Conservation (phyloP, 2,888 invertebrate genomes). For the Pyrrhosoma nymphula region DNA sequence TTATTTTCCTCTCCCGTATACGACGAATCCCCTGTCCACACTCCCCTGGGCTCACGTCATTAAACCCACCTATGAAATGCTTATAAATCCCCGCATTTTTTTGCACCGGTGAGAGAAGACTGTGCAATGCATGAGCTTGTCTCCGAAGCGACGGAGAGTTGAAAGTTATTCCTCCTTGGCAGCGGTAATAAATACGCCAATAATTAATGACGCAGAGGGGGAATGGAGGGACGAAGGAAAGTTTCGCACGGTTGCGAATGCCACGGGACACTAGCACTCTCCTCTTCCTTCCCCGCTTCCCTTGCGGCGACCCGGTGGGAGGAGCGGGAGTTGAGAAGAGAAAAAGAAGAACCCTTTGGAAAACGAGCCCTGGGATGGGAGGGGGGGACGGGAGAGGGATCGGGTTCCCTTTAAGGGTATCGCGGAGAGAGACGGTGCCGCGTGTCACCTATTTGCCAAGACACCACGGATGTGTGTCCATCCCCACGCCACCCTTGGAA, state of each 20-base stretch:
- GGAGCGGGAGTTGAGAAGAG: neutral
- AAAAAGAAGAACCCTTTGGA: neutral
- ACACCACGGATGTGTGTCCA: neutral
- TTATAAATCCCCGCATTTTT: neutral
- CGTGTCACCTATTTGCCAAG: neutral
- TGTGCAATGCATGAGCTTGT: neutral
- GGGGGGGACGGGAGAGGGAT: neutral
- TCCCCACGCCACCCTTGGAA: neutral
- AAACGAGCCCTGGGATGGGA: neutral
- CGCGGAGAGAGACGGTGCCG: neutral
- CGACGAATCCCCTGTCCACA: neutral
- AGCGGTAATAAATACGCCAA: slow-evolving; percentile 1
- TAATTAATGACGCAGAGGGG: slow-evolving; percentile 48
- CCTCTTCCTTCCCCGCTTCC: too few relatives aligned
- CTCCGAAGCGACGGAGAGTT: neutral
- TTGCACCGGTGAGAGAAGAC: neutral
- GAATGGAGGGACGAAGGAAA: neutral
- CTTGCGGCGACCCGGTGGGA: neutral
- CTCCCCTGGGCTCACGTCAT: neutral
- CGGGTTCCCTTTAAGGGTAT: neutral
- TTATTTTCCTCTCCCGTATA: neutral
- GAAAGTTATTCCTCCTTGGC: slow-evolving; percentile 26
- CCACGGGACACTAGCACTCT: slow-evolving; percentile 42
- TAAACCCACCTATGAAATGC: neutral
- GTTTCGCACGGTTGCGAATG: slow-evolving; percentile 61